Conservation (phyloP, 1,140 invertebrate genomes). For the Drosophila tsacasi region DNA sequence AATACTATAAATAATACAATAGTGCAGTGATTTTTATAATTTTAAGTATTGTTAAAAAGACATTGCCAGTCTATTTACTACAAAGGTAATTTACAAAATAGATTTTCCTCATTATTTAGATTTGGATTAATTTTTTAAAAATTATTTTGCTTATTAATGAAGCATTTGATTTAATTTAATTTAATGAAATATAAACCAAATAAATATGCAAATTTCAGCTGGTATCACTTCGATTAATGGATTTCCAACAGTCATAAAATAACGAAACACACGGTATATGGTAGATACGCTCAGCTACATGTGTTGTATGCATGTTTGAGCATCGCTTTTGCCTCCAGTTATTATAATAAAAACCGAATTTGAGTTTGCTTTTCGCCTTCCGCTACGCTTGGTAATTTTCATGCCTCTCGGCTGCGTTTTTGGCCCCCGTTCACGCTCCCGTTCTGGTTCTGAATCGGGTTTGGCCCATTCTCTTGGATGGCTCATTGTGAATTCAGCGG, state of each 20-base stretch:
- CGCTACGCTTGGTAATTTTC: constrained; percentile 59
- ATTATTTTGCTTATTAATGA: background rate
- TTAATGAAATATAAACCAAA: background rate
- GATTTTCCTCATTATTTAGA: background rate
- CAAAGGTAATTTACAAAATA: too few relatives aligned
- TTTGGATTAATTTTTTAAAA: background rate
- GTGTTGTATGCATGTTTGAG: constrained; percentile 46
- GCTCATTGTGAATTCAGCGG: constrained; percentile 77
- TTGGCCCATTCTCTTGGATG: constrained; percentile 42
- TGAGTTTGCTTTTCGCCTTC: constrained; percentile 69
- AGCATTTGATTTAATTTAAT: background rate
- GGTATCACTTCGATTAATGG: background rate
- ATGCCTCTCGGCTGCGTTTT: constrained; percentile 36
- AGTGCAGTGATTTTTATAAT: too few relatives aligned
- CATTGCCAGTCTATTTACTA: too few relatives aligned
- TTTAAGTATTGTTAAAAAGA: too few relatives aligned
- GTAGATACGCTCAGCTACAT: constrained; percentile 24
- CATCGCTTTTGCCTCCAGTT: constrained; percentile 50
- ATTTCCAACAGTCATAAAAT: background rate
- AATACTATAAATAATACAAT: background rate
- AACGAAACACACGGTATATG: constrained; percentile 1
- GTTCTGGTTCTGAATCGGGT: constrained; percentile 23
- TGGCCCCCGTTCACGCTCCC: constrained; percentile 12
- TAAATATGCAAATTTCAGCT: background rate
- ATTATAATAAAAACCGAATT: constrained; percentile 67